Percentiles rank a stretch among this genome's conserved stretches.
Evolutionary conservation across 2,888 invertebrate species (phyloP).

Genomic region (Masnerella sp.): DNA sequence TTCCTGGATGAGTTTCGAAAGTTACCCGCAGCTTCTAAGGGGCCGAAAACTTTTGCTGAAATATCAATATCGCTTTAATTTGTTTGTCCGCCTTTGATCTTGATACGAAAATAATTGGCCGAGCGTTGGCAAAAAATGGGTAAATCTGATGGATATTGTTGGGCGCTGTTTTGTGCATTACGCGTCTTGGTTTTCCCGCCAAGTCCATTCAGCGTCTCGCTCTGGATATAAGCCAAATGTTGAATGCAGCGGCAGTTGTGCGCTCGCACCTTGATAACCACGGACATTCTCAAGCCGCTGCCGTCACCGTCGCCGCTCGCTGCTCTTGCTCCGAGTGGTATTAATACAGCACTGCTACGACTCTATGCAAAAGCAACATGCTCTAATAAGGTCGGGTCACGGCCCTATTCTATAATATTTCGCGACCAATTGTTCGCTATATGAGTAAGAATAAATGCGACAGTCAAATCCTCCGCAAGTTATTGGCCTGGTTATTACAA

Average conservation of each 20-base stretch:
- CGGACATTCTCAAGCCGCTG: slow-evolving; percentile 53
- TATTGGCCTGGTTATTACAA: slow-evolving; percentile 68
- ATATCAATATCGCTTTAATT: slow-evolving; percentile 4
- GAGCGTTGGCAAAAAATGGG: background rate
- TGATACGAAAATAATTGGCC: background rate
- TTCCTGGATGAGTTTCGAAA: slow-evolving; percentile 58
- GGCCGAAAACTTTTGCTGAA: slow-evolving; percentile 18
- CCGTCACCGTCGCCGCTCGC: slow-evolving; percentile 46
- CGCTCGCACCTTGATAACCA: slow-evolving; percentile 55
- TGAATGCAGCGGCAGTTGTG: slow-evolving; percentile 67
- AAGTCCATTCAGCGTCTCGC: slow-evolving; percentile 75
- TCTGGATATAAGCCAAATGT: slow-evolving; percentile 75
- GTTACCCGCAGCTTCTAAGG: slow-evolving; percentile 26
- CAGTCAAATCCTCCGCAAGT: slow-evolving; percentile 66
- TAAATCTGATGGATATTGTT: slow-evolving; percentile 25
- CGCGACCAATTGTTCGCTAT: slow-evolving; percentile 68
- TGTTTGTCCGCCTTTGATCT: background rate
- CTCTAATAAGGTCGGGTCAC: slow-evolving; percentile 69
- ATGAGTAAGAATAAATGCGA: slow-evolving; percentile 68
- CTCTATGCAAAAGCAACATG: slow-evolving; percentile 52
- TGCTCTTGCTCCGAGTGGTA: slow-evolving; percentile 36
- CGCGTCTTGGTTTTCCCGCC: slow-evolving; percentile 72
- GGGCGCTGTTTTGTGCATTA: slow-evolving; percentile 30
- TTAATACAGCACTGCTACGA: slow-evolving; percentile 38
- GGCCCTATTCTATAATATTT: slow-evolving; percentile 68